Base-by-base conservation (phyloP, 2,888 invertebrate species). In the Lydus trimaculatus region DNA sequence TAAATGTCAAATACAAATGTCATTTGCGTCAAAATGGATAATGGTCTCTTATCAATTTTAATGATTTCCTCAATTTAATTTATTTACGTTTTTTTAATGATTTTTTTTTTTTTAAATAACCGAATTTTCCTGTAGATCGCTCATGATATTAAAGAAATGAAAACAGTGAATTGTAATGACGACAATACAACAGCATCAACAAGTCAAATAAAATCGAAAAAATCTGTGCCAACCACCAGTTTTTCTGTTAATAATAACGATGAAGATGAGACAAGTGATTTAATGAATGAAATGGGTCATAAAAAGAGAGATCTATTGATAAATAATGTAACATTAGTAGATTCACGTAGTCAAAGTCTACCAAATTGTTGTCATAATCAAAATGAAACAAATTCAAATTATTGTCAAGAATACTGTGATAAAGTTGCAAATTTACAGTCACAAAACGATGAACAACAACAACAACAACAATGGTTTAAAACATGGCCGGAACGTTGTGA, bases 401-500 rank as follows among this genome's bases (percentile, higher is more conserved):
- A 20, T 11, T 31, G 28, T 31, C 52, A 64, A 56, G 76, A 77
- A 60, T 71, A 66, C 79, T 80, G 81, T 81, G 82, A 82, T 80
- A 79, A 70, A 68, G 73, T 75, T 67, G 72, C 1, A 52, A 73
- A 75, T 48, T 75, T 76, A 58, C 64, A 69, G 48, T 78, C 78
- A 20, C 76, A 78, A 25, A 73, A 72, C 43, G 74, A 76, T 67
- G 83, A 43, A 9, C 17, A 48, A 48, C 52, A 85, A 66, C 72
- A 43, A 9, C 17, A 48, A 48, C 52, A 85, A 66, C 72, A 79
- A 61, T 87, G 87, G 87, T 87, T 86, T 76, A 86, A 85, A 78
- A 87, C 87, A 31, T 87, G 87, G 87, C 87, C 87, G 28, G 87
- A 87, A 80, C 79, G 86, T 73, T 84, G 80, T 74, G 84, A 84